These are phyloP conservation scores for Dysdera silvatica DNA, from an alignment of 1,140 invertebrate species.

Conservation along the genomic window DNA sequence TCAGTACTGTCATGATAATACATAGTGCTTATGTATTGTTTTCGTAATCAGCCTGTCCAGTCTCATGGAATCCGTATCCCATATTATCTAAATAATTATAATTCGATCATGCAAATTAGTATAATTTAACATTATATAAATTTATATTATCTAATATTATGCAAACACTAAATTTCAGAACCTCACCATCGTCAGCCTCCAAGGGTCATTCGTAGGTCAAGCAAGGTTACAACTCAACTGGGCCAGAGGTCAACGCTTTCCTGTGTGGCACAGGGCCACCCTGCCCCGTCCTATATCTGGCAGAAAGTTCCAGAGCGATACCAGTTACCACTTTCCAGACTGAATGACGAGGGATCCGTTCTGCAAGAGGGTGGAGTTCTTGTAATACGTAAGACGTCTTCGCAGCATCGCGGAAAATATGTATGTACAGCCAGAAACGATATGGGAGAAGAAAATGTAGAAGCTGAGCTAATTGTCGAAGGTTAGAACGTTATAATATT, in stretches of 20 bases:
- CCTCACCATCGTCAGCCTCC: conserved; percentile 30
- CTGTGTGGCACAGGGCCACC: conserved; percentile 69
- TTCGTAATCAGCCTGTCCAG: too few species aligned
- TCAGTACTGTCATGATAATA: too few species aligned
- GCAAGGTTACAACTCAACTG: not conserved
- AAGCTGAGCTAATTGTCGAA: conserved; percentile 35
- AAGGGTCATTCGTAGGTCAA: conserved; percentile 18
- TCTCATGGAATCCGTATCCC: too few species aligned
- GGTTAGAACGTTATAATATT: too few species aligned
- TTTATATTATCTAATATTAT: too few species aligned
- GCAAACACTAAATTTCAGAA: conserved; percentile 13
- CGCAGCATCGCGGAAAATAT: conserved; percentile 32
- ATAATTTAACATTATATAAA: too few species aligned
- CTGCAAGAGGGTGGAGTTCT: conserved; percentile 29
- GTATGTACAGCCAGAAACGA: conserved; percentile 36
- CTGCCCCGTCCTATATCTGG: conserved; percentile 58
- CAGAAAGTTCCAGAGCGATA: conserved; percentile 15
- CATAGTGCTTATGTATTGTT: too few species aligned
- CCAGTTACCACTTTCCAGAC: conserved; percentile 2
- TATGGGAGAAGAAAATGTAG: conserved; percentile 33
- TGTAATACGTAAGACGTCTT: conserved; percentile 19
- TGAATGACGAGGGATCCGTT: conserved; percentile 10
- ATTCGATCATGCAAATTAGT: too few species aligned
- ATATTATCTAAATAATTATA: too few species aligned
- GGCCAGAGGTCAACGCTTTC: conserved; percentile 47